Conservation (phyloP, 2,888 invertebrate genomes). For the Leucophora obtusa region DNA sequence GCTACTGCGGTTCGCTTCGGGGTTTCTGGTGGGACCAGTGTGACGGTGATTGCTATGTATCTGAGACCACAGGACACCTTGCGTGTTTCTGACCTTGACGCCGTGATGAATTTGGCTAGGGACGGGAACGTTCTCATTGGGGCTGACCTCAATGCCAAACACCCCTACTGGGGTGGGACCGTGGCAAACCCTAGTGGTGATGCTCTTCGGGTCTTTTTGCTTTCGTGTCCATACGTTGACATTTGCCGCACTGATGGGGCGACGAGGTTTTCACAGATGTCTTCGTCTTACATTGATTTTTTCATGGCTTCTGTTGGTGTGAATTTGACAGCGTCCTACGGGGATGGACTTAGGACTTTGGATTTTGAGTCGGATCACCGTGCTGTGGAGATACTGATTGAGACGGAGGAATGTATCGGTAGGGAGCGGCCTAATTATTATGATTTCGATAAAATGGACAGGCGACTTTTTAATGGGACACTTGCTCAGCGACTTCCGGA, state of each 20-base stretch:
- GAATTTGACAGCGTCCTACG: neutral
- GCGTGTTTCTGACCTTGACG: neutral
- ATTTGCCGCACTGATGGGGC: too few species aligned
- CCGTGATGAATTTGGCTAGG: neutral
- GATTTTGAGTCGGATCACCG: slow-evolving; percentile 4
- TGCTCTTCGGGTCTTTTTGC: neutral
- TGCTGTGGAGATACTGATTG: neutral
- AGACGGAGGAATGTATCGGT: neutral
- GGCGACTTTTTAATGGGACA: neutral
- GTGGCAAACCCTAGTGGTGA: neutral
- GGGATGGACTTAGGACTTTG: neutral
- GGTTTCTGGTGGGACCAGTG: neutral
- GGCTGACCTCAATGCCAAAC: too few species aligned
- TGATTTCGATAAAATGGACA: neutral
- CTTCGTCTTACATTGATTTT: neutral
- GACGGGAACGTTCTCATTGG: neutral
- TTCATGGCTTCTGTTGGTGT: neutral
- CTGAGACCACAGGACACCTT: neutral
- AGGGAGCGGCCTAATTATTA: neutral
- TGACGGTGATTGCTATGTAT: neutral
- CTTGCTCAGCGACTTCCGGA: neutral
- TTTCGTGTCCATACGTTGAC: too few species aligned
- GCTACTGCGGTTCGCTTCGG: neutral
- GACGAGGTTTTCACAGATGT: neutral
- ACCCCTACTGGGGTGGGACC: neutral